phyloP scores from a whole-genome alignment of 2,888 invertebrate genomes.

The Epinotia demarniana region DNA sequence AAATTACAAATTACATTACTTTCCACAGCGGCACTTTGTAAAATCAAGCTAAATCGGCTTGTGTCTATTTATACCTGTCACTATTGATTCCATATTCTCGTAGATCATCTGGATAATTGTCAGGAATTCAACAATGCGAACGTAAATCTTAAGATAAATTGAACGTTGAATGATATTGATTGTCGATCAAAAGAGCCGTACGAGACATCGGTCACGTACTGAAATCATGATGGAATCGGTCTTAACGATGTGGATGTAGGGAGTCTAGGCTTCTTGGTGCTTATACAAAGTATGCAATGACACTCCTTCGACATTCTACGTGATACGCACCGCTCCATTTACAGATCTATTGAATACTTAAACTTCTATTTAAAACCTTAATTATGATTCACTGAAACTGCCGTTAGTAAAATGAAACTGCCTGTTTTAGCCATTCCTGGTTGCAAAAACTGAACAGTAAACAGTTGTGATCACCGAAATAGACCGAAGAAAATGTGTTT shows the following conservation, averaged over 20 bases:
- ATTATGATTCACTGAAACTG: not conserved
- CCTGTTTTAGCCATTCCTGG: conserved; percentile 64
- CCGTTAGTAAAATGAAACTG: conserved; percentile 47
- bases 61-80: conserved; percentile 47
- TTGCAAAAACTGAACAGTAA: conserved; percentile 71
- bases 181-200: conserved; percentile 72
- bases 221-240: conserved; percentile 62
- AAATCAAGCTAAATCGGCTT: conserved; percentile 31
- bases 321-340: not conserved
- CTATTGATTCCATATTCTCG: conserved; percentile 45
- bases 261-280: conserved; percentile 22
- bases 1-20: not conserved
- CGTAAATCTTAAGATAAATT: conserved; percentile 76
- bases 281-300: conserved; percentile 21
- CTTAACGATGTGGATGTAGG: conserved; percentile 64
- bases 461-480: conserved; percentile 72
- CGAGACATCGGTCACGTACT: conserved; percentile 65
- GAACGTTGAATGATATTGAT: conserved; percentile 71
- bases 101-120: conserved; percentile 66
- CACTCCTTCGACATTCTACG: conserved; percentile 7
- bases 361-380: not conserved
- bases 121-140: conserved; percentile 69
- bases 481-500: conserved; percentile 71
- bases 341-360: not conserved
- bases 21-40: conserved; percentile 13